Conservation (phyloP, 1,140 invertebrate genomes). For the Augochlora pura region DNA sequence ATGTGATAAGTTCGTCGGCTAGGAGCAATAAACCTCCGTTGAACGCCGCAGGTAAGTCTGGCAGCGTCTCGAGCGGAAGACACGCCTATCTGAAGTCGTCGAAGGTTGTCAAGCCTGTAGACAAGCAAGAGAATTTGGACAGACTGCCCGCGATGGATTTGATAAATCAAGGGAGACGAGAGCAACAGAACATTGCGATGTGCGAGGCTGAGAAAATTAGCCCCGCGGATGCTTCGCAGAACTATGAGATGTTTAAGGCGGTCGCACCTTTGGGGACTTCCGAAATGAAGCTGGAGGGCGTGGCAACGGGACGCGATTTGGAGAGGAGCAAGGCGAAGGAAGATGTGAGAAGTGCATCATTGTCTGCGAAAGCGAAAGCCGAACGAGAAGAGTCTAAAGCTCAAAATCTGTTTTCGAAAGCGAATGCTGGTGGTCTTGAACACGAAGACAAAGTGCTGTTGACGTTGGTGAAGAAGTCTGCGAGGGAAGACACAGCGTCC, state of each 20-base stretch:
- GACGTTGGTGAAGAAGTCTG: neutral
- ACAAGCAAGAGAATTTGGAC: conserved; percentile 5
- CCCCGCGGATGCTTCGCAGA: too few relatives aligned
- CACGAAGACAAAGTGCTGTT: neutral
- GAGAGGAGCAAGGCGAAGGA: conserved; percentile 8
- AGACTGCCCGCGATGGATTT: neutral
- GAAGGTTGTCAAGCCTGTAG: neutral
- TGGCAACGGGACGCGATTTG: conserved; percentile 13
- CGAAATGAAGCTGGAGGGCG: conserved; percentile 13
- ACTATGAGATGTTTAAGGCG: neutral
- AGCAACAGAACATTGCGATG: too few relatives aligned
- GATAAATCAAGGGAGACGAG: neutral
- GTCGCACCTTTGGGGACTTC: neutral
- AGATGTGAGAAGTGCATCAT: neutral
- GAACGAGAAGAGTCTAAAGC: neutral
- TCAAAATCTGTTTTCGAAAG: neutral
- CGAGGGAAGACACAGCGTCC: neutral
- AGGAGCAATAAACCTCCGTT: neutral
- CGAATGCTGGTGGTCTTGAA: neutral
- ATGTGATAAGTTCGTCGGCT: neutral
- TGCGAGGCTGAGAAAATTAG: too few relatives aligned
- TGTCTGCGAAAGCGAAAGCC: neutral
- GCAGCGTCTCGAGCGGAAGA: neutral
- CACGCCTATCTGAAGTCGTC: neutral
- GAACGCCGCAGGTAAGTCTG: neutral